Evolutionary conservation across 2,888 invertebrate genomes (phyloP), one percentile per base, ranked within the genome.

Genomic region (Phaonia tiefii): DNA sequence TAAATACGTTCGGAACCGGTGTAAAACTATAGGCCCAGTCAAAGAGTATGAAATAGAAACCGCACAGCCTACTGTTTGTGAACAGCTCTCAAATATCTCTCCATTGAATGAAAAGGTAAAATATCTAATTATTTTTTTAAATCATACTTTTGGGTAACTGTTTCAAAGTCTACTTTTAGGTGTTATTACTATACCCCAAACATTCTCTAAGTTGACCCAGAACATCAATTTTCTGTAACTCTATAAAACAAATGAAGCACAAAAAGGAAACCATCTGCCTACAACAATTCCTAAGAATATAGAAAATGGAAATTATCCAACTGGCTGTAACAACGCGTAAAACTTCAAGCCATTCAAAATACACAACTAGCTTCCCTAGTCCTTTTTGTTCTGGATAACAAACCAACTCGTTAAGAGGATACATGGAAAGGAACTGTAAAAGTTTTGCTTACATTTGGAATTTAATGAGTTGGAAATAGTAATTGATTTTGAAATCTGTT

Each of bases 391-490:
- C 22, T 54, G 10, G 8, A 3, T 25, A 4, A 54, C 54, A n/a
- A n/a, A n/a, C n/a, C n/a, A 54, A n/a, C 17, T 46, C 46, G 8
- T 1, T 1, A 17, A n/a, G 17, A 46, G 31, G 15, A 58, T 26
- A 63, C 25, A 49, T 4, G 20, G 20, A 49, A 17, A 3, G 7
- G 54, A 49, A 49, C 25, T 13, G 49, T n/a, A 63, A 63, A 63
- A 63, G 7, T 42, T 63, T 63, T 63, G 10, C 42, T n/a, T 7
- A 42, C 42, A 20, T 20, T 63, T 37, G 17, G 44, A 26, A 78
- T 77, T 80, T 70, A 83, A 83, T 83, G 82, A 80, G 75, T 78
- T 83, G 80, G 82, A 83, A 83, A 80, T 80, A 83, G 78, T 78
- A 75, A 83, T 78, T 72, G 80, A 83, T 78, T 80, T 70, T 39